Percentiles rank a stretch among this genome's conserved stretches.
These are phyloP conservation scores for Chrysina gloriosa DNA, from an alignment of 2,888 invertebrate species.

Conservation along the genomic window DNA sequence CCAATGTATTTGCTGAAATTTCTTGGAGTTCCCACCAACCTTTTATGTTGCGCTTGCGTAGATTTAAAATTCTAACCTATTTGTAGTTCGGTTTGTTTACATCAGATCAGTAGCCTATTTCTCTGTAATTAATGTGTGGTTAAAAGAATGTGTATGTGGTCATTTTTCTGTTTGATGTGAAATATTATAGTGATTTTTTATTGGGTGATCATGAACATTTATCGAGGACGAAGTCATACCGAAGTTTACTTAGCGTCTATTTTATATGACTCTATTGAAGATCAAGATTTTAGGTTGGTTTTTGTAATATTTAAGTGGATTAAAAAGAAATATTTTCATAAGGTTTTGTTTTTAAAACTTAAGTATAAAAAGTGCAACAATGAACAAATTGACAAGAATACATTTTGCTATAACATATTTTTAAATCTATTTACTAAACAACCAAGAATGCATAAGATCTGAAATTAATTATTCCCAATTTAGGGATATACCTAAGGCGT, in stretches of 20 bases:
- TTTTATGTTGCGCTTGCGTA: constrained; percentile 37
- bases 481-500: no score
- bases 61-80: constrained; percentile 40
- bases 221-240: constrained; percentile 50
- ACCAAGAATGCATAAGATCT: no score
- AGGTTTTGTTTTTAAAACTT: no score
- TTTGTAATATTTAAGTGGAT: no score
- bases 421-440: no score
- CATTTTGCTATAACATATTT: no score
- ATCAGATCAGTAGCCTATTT: not conserved
- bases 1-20: no score
- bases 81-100: constrained; percentile 26
- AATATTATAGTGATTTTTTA: constrained; percentile 8
- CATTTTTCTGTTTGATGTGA: not conserved
- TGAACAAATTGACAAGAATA: no score
- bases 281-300: constrained; percentile 48
- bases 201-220: constrained; percentile 52
- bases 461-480: no score
- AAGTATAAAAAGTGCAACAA: no score
- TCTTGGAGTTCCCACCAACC: no score
- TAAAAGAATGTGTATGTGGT: not conserved
- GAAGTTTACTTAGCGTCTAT: constrained; percentile 52
- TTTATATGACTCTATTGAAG: constrained; percentile 53
- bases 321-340: no score
- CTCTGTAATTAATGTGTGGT: constrained; percentile 7